Percentiles rank a stretch among this genome's conserved stretches.
Evolutionary conservation across 1,140 invertebrate species (phyloP).

Genomic region (Acromyrmex echinatior): DNA sequence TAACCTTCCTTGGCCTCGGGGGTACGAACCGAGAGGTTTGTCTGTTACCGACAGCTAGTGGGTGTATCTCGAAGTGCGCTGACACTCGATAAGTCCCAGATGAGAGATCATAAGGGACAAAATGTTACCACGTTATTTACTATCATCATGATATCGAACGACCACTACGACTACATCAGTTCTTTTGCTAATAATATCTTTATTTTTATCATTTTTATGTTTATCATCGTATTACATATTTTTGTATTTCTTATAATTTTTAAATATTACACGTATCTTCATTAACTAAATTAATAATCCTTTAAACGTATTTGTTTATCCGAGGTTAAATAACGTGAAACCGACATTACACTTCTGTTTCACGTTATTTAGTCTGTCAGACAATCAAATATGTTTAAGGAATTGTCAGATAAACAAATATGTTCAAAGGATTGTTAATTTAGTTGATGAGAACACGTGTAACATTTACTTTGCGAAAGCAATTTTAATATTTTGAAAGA

Average conservation of each 20-base stretch:
- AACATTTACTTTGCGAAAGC: neutral
- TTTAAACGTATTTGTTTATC: no score
- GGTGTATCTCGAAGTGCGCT: constrained; percentile 38
- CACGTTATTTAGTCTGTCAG: neutral
- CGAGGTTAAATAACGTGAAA: no score
- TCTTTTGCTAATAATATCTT: neutral
- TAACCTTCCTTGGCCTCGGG: constrained; percentile 56
- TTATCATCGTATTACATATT: neutral
- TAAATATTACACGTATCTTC: no score
- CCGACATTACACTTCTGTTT: neutral
- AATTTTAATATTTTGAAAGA: constrained; percentile 18
- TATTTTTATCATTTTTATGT: neutral
- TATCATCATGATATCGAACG: neutral
- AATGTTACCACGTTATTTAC: constrained; percentile 21
- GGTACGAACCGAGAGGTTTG: constrained; percentile 17
- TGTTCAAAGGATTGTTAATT: neutral
- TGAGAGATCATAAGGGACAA: constrained; percentile 34
- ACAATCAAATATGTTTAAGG: neutral
- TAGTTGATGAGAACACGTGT: neutral
- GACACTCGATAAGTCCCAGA: constrained; percentile 38
- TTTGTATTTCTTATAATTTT: neutral
- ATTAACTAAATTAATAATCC: no score
- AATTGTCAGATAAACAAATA: neutral
- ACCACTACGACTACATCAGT: no score
- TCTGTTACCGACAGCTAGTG: constrained; percentile 58